Conservation (phyloP, 2,113 vertebrate genomes). For the Mustela nigripes region DNA sequence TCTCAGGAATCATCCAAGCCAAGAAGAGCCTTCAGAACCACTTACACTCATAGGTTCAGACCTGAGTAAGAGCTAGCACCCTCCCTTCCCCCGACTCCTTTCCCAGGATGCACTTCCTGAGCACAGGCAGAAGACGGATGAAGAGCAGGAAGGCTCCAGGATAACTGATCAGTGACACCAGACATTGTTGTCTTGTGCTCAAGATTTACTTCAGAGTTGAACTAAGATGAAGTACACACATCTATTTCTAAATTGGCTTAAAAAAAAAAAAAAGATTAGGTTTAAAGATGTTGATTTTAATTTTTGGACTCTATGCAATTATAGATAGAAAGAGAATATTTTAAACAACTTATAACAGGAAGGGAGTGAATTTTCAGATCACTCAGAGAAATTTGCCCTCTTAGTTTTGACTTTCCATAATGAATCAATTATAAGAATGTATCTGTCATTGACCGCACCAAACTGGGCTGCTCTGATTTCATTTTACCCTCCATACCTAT, state of each 20-base stretch:
- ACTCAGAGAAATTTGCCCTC: not conserved
- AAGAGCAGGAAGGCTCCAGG: not conserved
- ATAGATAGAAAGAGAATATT: not conserved
- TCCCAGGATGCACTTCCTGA: not conserved
- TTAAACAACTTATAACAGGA: not conserved
- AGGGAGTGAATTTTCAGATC: not conserved
- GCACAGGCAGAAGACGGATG: not conserved
- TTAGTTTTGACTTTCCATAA: not conserved
- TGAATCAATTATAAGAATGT: constrained; percentile 11
- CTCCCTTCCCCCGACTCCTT: fast-evolving
- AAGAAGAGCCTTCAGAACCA: not conserved
- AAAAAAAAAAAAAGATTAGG: not conserved
- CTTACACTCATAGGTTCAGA: not conserved
- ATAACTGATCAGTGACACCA: not conserved
- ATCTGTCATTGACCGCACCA: not conserved
- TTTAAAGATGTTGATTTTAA: not conserved
- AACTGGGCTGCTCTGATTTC: not conserved
- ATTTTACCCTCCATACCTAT: not conserved
- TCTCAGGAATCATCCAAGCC: not conserved
- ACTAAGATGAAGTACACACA: not conserved
- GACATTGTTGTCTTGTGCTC: not conserved
- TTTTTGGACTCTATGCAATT: not conserved
- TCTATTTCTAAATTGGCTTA: not conserved
- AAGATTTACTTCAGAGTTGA: not conserved
- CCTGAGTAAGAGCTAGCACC: not conserved